Percentiles rank a stretch among this genome's conserved stretches.
These are phyloP conservation scores for Rhinophrynus dorsalis DNA, from an alignment of 2,797 vertebrate genomes.

Conservation along the genomic window DNA sequence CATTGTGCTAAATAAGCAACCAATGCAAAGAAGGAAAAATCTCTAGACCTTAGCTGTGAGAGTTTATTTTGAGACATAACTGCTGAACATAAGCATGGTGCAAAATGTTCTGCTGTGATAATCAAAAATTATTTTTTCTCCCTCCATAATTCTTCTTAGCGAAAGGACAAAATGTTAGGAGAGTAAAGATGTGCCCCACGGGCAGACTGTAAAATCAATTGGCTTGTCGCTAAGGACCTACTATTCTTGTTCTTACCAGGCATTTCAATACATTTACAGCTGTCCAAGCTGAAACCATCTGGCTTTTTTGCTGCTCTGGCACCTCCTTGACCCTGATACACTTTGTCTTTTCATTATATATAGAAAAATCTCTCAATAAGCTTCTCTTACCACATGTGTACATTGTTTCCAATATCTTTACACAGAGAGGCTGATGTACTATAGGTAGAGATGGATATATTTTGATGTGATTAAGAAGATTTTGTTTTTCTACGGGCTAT, in stretches of 20 bases:
- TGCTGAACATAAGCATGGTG: conserved; percentile 2
- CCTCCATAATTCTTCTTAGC: not conserved
- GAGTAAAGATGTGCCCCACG: conserved; percentile 4
- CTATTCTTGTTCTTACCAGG: conserved; percentile 34
- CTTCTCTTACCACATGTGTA: not conserved
- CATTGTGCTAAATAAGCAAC: too few relatives aligned
- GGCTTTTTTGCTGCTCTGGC: not conserved
- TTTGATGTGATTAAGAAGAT: too few relatives aligned
- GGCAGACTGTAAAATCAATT: conserved; percentile 32
- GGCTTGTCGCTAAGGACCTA: conserved; percentile 53
- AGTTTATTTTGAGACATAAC: not conserved
- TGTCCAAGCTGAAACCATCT: not conserved
- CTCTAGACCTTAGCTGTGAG: not conserved
- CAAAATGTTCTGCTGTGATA: conserved; percentile 26
- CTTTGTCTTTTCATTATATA: not conserved
- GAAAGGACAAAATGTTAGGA: conserved; percentile 31
- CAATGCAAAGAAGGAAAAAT: too few relatives aligned
- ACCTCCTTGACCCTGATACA: not conserved
- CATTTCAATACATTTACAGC: not conserved
- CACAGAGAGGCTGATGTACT: too few relatives aligned
- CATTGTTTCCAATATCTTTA: not conserved
- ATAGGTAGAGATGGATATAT: too few relatives aligned
- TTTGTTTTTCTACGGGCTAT: too few relatives aligned
- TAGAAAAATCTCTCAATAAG: not conserved
- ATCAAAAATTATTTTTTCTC: conserved; percentile 42